phyloP scores from a whole-genome alignment of 2,888 invertebrate genomes.

The Catocala fraxini region DNA sequence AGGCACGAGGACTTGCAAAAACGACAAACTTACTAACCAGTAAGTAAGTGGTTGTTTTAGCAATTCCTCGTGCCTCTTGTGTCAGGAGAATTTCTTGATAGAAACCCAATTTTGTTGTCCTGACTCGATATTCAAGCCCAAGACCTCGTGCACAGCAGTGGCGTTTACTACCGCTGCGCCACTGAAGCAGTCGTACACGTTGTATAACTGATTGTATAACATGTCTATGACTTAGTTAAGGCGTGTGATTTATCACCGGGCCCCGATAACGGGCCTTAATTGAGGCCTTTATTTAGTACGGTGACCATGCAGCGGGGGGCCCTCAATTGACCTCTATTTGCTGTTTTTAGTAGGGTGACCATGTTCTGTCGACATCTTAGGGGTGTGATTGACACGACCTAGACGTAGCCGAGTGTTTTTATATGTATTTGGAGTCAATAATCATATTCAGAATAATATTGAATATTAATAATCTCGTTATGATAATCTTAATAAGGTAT shows the following conservation, averaged over 20 bases:
- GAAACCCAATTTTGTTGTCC: too few relatives aligned
- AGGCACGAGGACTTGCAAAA: too few relatives aligned
- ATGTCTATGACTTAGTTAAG: neutral
- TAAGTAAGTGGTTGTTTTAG: too few relatives aligned
- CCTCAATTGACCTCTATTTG: conserved; percentile 2
- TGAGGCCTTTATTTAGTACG: conserved; percentile 19
- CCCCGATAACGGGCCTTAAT: conserved; percentile 34
- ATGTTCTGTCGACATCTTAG: conserved; percentile 42
- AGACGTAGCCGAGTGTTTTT: neutral
- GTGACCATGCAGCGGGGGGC: conserved; percentile 16
- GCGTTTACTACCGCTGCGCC: too few relatives aligned
- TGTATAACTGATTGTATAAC: too few relatives aligned
- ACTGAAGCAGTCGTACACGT: too few relatives aligned
- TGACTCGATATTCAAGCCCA: too few relatives aligned
- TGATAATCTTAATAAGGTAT: too few relatives aligned
- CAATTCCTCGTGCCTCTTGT: too few relatives aligned
- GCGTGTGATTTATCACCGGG: conserved; percentile 36
- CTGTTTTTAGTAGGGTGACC: conserved; percentile 23
- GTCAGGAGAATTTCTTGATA: too few relatives aligned
- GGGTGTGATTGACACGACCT: conserved; percentile 43
- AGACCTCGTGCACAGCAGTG: too few relatives aligned
- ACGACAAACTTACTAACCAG: too few relatives aligned
- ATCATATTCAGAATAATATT: neutral
- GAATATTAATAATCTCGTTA: conserved; percentile 5
- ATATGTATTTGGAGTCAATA: conserved; percentile 11